These are phyloP conservation scores for Myotis pilosus DNA, from an alignment of 2,797 vertebrate genomes.

Conservation along the genomic window DNA sequence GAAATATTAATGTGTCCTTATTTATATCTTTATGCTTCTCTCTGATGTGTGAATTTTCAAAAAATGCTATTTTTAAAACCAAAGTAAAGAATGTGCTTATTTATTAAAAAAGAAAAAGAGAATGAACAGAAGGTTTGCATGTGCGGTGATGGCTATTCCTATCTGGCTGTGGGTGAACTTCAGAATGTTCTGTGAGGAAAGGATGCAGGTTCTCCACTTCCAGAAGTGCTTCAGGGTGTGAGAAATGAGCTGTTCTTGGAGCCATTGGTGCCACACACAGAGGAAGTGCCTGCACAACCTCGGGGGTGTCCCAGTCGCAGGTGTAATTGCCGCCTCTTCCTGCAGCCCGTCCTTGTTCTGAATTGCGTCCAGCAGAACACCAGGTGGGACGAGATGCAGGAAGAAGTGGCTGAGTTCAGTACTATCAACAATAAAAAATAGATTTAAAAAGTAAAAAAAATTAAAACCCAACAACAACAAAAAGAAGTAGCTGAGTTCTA, in stretches of 20 bases:
- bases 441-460: no score
- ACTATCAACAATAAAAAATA: background rate
- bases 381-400: background rate
- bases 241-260: background rate
- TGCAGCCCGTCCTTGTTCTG: background rate
- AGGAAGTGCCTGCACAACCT: background rate
- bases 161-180: fast-evolving
- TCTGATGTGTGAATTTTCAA: background rate
- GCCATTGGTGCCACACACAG: fast-evolving
- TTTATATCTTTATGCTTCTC: background rate
- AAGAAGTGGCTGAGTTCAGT: background rate
- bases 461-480: no score
- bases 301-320: fast-evolving
- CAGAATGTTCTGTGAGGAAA: fast-evolving
- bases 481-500: background rate
- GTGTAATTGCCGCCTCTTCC: fast-evolving
- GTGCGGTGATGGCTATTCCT: fast-evolving
- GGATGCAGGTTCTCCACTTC: fast-evolving
- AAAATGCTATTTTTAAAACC: background rate
- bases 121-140: background rate
- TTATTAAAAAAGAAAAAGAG: background rate
- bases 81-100: background rate
- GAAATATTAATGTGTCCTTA: background rate
- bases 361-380: fast-evolving
- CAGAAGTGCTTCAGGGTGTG: background rate